These are phyloP conservation scores for Macrophya annulata DNA, from an alignment of 2,888 invertebrate genomes.

Conservation along the genomic window DNA sequence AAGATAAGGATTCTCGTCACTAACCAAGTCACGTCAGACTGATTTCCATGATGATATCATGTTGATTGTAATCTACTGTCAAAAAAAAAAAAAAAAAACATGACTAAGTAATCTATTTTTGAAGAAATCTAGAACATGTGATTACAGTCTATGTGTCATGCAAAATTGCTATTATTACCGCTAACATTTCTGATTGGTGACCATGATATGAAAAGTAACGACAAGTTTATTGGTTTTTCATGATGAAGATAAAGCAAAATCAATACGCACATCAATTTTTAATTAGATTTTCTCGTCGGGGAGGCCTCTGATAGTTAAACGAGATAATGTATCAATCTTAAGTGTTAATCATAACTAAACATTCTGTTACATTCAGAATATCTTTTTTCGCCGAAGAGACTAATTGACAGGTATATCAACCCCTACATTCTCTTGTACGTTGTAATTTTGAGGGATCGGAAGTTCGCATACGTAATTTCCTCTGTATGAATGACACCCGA, in stretches of 20 bases:
- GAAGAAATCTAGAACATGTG: not conserved
- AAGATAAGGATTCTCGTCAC: no score
- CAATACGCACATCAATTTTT: not conserved
- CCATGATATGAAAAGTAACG: no score
- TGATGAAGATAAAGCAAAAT: not conserved
- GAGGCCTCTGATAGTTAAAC: not conserved
- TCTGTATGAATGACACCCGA: not conserved
- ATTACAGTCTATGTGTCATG: not conserved
- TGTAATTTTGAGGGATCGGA: not conserved
- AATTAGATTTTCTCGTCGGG: not conserved
- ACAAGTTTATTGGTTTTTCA: no score
- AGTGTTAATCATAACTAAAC: not conserved
- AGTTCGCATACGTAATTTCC: constrained; percentile 16
- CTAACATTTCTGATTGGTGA: not conserved
- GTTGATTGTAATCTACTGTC: no score
- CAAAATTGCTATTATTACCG: no score
- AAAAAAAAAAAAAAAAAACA: no score
- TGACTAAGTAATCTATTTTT: not conserved
- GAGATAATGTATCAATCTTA: not conserved
- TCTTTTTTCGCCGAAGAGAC: not conserved
- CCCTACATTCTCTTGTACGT: not conserved
- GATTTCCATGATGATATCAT: no score
- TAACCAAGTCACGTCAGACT: no score
- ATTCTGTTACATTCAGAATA: not conserved
- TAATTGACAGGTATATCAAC: not conserved